phyloP scores from a whole-genome alignment of 2,797 vertebrate species.

The Rhynchotus rufescens region DNA sequence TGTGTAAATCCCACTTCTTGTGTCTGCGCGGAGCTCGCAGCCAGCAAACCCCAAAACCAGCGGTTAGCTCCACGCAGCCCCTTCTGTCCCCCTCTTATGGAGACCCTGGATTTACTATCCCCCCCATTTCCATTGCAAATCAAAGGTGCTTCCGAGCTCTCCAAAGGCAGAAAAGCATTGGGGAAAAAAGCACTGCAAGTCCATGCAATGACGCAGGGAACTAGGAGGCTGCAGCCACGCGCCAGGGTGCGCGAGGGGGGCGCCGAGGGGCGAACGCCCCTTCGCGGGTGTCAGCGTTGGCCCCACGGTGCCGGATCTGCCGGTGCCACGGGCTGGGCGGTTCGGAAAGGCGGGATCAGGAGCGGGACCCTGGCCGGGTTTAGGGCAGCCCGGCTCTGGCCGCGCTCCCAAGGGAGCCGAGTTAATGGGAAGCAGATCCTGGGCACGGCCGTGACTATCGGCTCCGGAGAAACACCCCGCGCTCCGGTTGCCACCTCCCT shows the following conservation, averaged over 20 bases:
- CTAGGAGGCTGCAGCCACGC: fast-evolving
- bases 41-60: not conserved
- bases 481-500: conserved; percentile 45
- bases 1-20: not conserved
- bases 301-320: no score
- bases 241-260: not conserved
- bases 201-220: not conserved
- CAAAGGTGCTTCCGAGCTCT: not conserved
- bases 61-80: not conserved
- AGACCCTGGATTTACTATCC: not conserved
- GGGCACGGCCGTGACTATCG: conserved; percentile 25
- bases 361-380: no score
- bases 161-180: not conserved
- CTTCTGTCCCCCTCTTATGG: not conserved
- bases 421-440: conserved; percentile 45
- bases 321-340: no score
- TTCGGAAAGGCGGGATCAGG: no score
- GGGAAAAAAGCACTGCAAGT: not conserved
- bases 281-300: no score
- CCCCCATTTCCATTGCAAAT: not conserved
- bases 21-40: not conserved
- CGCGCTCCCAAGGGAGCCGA: not conserved
- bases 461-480: conserved; percentile 14
- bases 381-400: not conserved
- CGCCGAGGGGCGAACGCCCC: no score